A percentile compares a stretch with the other conserved stretches of the same genome.
Conservation (phyloP, 2,888 invertebrate species). For the Coelopa pilipes region DNA sequence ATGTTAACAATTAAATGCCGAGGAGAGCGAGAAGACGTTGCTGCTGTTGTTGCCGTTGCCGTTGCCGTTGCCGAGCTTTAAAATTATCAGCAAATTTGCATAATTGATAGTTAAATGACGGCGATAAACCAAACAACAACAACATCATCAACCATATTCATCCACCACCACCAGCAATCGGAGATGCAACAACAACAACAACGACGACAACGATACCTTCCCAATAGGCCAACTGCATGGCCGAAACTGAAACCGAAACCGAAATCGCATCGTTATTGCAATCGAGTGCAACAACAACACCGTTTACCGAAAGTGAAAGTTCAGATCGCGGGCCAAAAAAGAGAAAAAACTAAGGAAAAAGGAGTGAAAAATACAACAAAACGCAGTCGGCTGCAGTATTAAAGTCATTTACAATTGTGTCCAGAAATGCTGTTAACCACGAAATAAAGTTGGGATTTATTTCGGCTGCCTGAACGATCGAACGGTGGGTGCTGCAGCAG, state of each 20-base stretch:
- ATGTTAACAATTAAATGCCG: constrained; percentile 31
- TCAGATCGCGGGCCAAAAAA: constrained; percentile 46
- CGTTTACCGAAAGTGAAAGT: constrained; percentile 54
- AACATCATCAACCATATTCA: background rate
- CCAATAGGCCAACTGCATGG: background rate
- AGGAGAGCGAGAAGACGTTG: background rate
- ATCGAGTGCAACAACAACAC: constrained; percentile 11
- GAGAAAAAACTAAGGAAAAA: background rate
- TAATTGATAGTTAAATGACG: constrained; percentile 55
- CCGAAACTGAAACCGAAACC: background rate
- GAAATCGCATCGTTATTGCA: constrained; percentile 25
- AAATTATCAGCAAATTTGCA: constrained; percentile 59
- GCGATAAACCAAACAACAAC: constrained; percentile 26
- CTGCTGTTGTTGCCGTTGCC: constrained; percentile 42
- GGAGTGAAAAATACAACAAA: background rate
- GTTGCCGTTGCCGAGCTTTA: constrained; percentile 37
- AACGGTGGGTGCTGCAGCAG: constrained; percentile 19
- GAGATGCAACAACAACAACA: background rate
- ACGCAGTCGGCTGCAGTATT: constrained; percentile 7
- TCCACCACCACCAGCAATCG: background rate
- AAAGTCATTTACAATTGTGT: constrained; percentile 25
- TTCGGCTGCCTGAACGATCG: background rate
- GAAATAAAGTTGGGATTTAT: constrained; percentile 22
- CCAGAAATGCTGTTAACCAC: constrained; percentile 16
- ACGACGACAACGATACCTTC: background rate